Evolutionary conservation across 2,888 invertebrate species (phyloP), one percentile per base, ranked within the genome.

Genomic region (Smittia aterrima): DNA sequence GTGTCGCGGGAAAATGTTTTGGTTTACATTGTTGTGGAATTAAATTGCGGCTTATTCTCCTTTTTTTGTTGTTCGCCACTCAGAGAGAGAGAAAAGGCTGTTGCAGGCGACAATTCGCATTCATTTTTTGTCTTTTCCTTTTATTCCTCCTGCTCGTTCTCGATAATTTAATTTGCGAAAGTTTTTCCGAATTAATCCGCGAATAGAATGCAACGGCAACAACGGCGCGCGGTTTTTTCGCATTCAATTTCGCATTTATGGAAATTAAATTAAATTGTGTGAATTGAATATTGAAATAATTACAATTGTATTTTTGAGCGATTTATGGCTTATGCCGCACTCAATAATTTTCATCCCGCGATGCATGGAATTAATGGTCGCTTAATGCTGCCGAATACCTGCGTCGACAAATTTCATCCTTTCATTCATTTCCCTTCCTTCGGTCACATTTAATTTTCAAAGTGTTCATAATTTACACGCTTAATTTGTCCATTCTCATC

Each of bases 271-370:
- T 68, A 68, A 68, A 68, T 68, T 68, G 68, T 68, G 68, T 68
- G 68, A 68, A 68, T 68, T 68, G 68, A 68, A 68, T 68, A 68
- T 68, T 68, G 68, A 47, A 68, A 68, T 66, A 66, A 66, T 47
- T 47, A 47, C 4, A 47, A 3, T 7, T 47, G 7, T 47, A n/a
- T 47, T 68, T 47, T 68, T 68, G 68, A 68, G 47, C 68, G 68
- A 68, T 68, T 68, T 68, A 68, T 68, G 22, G 68, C 68, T n/a
- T n/a, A n/a, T n/a, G n/a, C n/a, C n/a, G n/a, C n/a, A n/a, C n/a
- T n/a, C n/a, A n/a, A n/a, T n/a, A n/a, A n/a, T n/a, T n/a, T n/a
- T n/a, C n/a, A n/a, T n/a, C n/a, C n/a, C n/a, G n/a, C n/a, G n/a
- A n/a, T n/a, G 32, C 38, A 68, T 41, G 47, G 47, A 47, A 32